These are phyloP conservation scores for Chaetophractus vellerosus DNA, from an alignment of 2,797 vertebrate genomes.

Conservation along the genomic window DNA sequence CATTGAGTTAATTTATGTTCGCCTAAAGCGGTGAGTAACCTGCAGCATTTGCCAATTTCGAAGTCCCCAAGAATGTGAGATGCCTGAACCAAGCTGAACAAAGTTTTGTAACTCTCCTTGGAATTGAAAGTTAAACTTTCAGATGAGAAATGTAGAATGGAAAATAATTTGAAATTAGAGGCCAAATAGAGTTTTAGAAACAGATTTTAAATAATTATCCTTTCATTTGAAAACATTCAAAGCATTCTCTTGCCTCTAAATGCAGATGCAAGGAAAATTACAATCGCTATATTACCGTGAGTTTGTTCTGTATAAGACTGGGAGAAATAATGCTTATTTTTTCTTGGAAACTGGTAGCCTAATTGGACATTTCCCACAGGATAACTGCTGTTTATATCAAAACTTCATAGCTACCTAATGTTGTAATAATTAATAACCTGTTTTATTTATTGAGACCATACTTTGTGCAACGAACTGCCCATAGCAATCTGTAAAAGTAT, in stretches of 20 bases:
- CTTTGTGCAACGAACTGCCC: neutral
- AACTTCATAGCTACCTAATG: neutral
- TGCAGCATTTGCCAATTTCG: neutral
- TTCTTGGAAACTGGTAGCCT: neutral
- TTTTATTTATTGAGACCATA: conserved; percentile 42
- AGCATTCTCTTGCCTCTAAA: neutral
- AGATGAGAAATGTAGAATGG: neutral
- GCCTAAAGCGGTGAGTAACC: neutral
- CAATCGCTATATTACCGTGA: neutral
- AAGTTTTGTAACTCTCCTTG: neutral
- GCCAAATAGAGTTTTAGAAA: neutral
- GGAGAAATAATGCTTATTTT: neutral
- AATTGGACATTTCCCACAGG: neutral
- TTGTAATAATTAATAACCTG: conserved; percentile 19
- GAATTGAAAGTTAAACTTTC: conserved; percentile 31
- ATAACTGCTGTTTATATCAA: conserved; percentile 50
- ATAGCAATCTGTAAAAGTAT: neutral
- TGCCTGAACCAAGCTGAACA: neutral
- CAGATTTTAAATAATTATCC: neutral
- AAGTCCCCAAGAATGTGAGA: neutral
- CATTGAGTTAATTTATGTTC: neutral
- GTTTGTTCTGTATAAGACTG: neutral
- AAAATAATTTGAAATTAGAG: conserved; percentile 33
- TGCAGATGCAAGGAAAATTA: neutral
- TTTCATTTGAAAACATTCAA: neutral